Percentiles rank a stretch among this genome's conserved stretches.
Evolutionary conservation across 2,888 invertebrate species (phyloP).

Genomic region (Eurois occulta): DNA sequence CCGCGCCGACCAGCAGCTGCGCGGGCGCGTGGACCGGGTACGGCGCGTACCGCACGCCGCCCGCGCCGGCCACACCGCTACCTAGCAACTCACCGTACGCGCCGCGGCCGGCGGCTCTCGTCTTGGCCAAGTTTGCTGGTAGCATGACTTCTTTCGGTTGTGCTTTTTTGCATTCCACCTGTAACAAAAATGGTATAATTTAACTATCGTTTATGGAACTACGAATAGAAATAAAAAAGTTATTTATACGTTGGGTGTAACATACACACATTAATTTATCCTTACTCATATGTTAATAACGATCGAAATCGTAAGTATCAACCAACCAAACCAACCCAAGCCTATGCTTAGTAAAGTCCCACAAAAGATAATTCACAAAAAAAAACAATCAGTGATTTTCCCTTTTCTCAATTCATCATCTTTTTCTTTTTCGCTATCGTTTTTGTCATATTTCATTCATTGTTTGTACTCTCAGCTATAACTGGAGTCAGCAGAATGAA

Average conservation of each 20-base stretch:
- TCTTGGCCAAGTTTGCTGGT: slow-evolving; percentile 98
- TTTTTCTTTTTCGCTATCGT: slow-evolving; percentile 32
- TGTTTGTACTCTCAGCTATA: slow-evolving; percentile 69
- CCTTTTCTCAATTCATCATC: slow-evolving; percentile 62
- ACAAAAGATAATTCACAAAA: slow-evolving; percentile 33
- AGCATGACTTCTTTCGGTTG: slow-evolving; percentile 99
- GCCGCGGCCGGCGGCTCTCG: slow-evolving; percentile 98
- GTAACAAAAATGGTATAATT: slow-evolving; percentile 76
- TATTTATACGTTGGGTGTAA: not conserved
- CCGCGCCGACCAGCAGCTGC: slow-evolving; percentile 85
- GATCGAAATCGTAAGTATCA: not conserved
- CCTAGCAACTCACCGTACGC: slow-evolving; percentile 99
- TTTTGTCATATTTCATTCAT: slow-evolving; percentile 63
- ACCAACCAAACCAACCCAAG: not conserved
- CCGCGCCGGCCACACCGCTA: slow-evolving; percentile 91
- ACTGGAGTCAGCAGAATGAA: slow-evolving; percentile 79
- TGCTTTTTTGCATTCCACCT: slow-evolving; percentile 99
- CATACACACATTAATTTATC: not conserved
- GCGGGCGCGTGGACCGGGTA: slow-evolving; percentile 90
- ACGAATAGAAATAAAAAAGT: not conserved
- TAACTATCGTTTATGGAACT: not conserved
- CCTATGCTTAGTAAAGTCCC: slow-evolving; percentile 12
- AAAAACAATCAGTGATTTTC: slow-evolving; percentile 35
- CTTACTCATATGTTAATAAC: not conserved
- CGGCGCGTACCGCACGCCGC: slow-evolving; percentile 92